These are phyloP conservation scores for Tadarida brasiliensis DNA, from an alignment of 2,797 vertebrate genomes.

Conservation along the genomic window DNA sequence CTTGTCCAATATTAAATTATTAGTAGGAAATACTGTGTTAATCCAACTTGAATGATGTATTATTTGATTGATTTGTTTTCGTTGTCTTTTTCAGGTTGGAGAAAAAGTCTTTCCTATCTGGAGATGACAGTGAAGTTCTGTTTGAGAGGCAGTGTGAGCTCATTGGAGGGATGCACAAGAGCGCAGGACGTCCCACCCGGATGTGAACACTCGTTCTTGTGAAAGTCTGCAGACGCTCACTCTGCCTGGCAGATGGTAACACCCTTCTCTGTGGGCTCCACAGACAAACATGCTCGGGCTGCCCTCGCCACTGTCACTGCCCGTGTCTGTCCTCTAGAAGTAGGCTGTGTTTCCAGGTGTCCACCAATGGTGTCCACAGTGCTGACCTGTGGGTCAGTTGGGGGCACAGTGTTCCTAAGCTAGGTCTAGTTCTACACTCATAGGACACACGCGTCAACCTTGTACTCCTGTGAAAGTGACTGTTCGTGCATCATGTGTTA, in stretches of 20 bases:
- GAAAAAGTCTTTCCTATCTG: slow-evolving; percentile 81
- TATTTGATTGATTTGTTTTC: neutral
- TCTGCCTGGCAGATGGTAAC: neutral
- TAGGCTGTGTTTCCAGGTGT: slow-evolving; percentile 40
- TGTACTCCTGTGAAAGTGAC: slow-evolving; percentile 46
- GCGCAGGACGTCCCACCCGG: neutral
- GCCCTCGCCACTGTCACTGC: neutral
- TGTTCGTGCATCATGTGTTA: neutral
- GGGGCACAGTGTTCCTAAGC: slow-evolving; percentile 16
- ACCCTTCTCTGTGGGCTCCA: neutral
- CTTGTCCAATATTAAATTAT: neutral
- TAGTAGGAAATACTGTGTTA: neutral
- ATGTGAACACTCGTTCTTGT: neutral
- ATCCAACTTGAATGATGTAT: too few relatives aligned
- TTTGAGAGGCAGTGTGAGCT: neutral
- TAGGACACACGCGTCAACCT: neutral
- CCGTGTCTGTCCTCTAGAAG: neutral
- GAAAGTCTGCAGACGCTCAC: neutral
- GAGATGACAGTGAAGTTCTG: slow-evolving; percentile 50
- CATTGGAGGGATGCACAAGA: neutral
- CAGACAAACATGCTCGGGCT: accelerated
- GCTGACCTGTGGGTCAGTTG: neutral
- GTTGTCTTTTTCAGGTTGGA: slow-evolving; percentile 60
- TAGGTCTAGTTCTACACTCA: slow-evolving; percentile 14
- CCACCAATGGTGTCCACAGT: neutral